Evolutionary conservation across 2,797 vertebrate species (phyloP), one percentile per base, ranked within the genome.

Genomic region (Falco biarmicus): DNA sequence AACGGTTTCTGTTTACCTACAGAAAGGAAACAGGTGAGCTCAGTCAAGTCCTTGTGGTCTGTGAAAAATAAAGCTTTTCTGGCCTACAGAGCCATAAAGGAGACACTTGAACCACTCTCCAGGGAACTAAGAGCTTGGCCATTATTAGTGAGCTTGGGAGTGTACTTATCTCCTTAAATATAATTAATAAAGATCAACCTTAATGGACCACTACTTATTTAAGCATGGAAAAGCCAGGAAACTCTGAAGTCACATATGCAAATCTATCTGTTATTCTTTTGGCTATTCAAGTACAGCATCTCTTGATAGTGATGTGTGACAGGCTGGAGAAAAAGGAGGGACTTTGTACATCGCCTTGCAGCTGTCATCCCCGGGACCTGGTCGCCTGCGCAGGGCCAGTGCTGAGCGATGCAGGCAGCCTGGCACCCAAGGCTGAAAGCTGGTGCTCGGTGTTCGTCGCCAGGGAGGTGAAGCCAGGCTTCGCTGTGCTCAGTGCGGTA

Each of bases 151-250:
- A 75, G 59, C 31, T 70, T 68, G 45, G 37, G 65, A 94, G 45
- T 71, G 59, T 87, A 86, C 84, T 84, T 91, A 56, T 66, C 45
- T 71, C 39, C 76, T 91, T 81, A 77, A 84, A 84, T 87, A 73
- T 82, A 95, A 94, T 96, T 96, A 93, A 93, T 87, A 53, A 78
- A 88, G 31, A 86, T 89, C 43, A 65, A 48, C 26, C 39, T 85
- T 66, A 88, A 76, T 71, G 77, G 66, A 64, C 22, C 29, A 65
- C 41, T 74, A 25, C 76, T 65, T 60, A 39, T 59, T 73, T 83
- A 88, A 80, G 22, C 28, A 19, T 43, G 37, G 34, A 70, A 83
- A 95, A 95, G 48, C 11, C 90, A 80, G 77, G 41, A 85, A 81
- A 76, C 59, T 84, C 59, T 60, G 73, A 91, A 92, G 89, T 20